These are phyloP conservation scores for Xyliphius kryptos DNA, from an alignment of 2,113 vertebrate genomes.

Conservation along the genomic window DNA sequence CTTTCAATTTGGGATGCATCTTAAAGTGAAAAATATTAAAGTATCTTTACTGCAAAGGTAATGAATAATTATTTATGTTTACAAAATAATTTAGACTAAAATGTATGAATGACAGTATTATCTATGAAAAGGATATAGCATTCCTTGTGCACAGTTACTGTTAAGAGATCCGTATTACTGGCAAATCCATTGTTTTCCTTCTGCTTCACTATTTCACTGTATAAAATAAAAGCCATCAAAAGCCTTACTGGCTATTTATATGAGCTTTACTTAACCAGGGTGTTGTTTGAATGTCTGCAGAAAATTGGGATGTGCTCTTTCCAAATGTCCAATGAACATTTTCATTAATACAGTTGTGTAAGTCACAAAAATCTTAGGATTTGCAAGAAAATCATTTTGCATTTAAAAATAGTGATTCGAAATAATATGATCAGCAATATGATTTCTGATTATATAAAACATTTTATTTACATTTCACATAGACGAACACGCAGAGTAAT, in stretches of 20 bases:
- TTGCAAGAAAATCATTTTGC: no score
- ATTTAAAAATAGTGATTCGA: no score
- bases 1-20: slow-evolving; percentile 18
- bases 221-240: slow-evolving; percentile 42
- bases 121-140: slow-evolving; percentile 36
- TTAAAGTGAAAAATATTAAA: slow-evolving; percentile 6
- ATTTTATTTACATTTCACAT: no score
- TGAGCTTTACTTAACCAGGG: slow-evolving; percentile 1
- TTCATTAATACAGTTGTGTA: no score
- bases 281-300: not conserved
- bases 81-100: slow-evolving; percentile 24
- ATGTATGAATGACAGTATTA: slow-evolving; percentile 41
- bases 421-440: no score
- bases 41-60: slow-evolving; percentile 23
- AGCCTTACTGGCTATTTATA: slow-evolving; percentile 23
- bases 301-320: no score
- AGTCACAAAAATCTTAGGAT: no score
- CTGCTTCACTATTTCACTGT: slow-evolving; percentile 45
- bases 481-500: no score
- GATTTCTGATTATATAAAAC: no score
- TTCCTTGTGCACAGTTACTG: slow-evolving; percentile 44
- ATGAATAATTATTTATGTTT: slow-evolving; percentile 42
- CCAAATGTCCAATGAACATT: no score
- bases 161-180: slow-evolving; percentile 40
- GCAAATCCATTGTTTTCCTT: slow-evolving; percentile 32